phyloP scores from a whole-genome alignment of 2,888 invertebrate species.

The Tetramorium bicarinatum region DNA sequence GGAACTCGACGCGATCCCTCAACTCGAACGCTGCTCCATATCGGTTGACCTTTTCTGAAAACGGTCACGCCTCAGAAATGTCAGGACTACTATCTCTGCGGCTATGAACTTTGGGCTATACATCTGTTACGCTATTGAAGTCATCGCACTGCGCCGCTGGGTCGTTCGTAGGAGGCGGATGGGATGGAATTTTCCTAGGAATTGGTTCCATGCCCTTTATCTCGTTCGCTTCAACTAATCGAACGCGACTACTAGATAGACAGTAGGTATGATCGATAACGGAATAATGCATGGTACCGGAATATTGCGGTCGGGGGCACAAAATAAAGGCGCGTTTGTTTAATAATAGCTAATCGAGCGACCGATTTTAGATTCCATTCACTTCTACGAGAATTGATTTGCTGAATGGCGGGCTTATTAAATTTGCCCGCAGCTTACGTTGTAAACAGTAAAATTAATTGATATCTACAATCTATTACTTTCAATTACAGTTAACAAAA shows the following conservation, averaged over 20 bases:
- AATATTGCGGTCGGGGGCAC: slow-evolving; percentile 16
- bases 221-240: slow-evolving; percentile 28
- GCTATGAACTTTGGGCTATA: slow-evolving; percentile 44
- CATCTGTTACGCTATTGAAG: slow-evolving; percentile 52
- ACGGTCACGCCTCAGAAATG: slow-evolving; percentile 66
- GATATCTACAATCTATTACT: background rate
- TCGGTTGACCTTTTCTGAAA: slow-evolving; percentile 70
- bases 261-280: slow-evolving; percentile 45
- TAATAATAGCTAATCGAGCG: slow-evolving; percentile 40
- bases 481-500: background rate
- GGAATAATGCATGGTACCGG: slow-evolving; percentile 25
- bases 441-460: background rate
- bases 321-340: slow-evolving; percentile 40
- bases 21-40: slow-evolving; percentile 61
- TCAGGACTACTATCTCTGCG: slow-evolving; percentile 57
- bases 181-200: slow-evolving; percentile 31
- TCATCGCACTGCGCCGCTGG: slow-evolving; percentile 40
- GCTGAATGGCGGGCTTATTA: slow-evolving; percentile 1
- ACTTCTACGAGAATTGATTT: slow-evolving; percentile 16
- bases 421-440: background rate
- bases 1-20: slow-evolving; percentile 53
- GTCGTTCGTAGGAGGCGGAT: slow-evolving; percentile 3
- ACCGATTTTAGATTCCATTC: slow-evolving; percentile 44
- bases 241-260: slow-evolving; percentile 33
- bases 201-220: slow-evolving; percentile 44